phyloP scores from a whole-genome alignment of 2,888 invertebrate species.

The Drosophila mayaguana region DNA sequence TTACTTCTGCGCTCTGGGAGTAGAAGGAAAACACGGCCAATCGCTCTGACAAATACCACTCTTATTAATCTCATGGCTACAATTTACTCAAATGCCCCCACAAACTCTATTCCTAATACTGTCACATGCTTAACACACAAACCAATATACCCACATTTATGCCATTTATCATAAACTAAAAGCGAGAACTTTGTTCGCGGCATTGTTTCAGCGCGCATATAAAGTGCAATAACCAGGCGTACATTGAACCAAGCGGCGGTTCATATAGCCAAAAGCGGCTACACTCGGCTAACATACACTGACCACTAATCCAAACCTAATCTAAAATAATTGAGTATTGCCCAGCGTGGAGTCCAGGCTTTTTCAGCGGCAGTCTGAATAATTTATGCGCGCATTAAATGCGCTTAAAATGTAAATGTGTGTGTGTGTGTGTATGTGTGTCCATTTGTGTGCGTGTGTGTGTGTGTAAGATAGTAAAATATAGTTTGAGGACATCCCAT shows the following conservation, averaged over 20 bases:
- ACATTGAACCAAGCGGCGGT: constrained; percentile 56
- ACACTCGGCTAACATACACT: constrained; percentile 14
- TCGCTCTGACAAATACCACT: background rate
- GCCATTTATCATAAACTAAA: constrained; percentile 11
- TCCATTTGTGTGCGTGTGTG: constrained; percentile 2
- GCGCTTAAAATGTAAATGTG: constrained; percentile 54
- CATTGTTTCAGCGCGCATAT: constrained; percentile 31
- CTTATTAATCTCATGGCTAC: background rate
- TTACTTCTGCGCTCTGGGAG: too few relatives aligned
- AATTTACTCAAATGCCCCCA: background rate
- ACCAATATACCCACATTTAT: background rate
- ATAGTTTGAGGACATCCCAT: constrained; percentile 9
- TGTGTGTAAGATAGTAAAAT: constrained; percentile 2
- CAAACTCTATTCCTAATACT: background rate
- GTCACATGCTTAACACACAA: too few relatives aligned
- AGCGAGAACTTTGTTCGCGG: constrained; percentile 34
- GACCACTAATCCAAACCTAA: constrained; percentile 78
- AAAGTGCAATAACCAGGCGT: constrained; percentile 74
- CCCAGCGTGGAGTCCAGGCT: constrained; percentile 36
- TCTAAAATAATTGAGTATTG: constrained; percentile 80
- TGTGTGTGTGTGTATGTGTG: background rate
- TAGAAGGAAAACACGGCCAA: too few relatives aligned
- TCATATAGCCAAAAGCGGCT: constrained; percentile 1
- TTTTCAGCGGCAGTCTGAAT: constrained; percentile 55
- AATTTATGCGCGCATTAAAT: constrained; percentile 79